A percentile compares a stretch with the other conserved stretches of the same genome.
Conservation (phyloP, 2,113 vertebrate genomes). For the Indri indri region DNA sequence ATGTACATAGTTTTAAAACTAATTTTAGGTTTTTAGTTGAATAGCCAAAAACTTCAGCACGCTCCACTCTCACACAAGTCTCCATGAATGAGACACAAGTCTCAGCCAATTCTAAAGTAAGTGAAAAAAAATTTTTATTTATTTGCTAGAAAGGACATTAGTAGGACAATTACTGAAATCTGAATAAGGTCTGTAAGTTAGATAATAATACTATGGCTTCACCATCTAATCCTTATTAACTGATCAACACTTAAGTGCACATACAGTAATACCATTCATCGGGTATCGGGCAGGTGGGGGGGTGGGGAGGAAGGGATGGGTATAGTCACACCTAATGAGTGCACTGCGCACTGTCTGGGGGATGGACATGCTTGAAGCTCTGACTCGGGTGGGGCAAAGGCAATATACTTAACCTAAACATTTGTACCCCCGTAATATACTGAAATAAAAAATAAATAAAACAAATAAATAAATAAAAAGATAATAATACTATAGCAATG, state of each 20-base stretch:
- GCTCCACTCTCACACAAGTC: neutral
- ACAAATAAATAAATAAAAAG: neutral
- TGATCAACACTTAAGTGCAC: no score
- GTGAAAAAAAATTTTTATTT: neutral
- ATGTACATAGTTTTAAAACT: neutral
- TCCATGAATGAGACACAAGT: neutral
- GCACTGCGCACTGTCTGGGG: no score
- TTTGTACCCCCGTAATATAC: no score
- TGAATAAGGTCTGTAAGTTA: neutral
- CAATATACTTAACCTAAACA: no score
- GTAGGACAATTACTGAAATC: neutral
- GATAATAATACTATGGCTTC: neutral
- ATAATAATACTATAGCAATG: neutral
- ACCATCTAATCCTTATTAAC: no score
- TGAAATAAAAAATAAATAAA: no score
- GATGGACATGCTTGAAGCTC: no score
- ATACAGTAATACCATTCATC: no score
- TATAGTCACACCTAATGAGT: no score
- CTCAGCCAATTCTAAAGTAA: neutral
- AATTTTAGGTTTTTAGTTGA: conserved; percentile 1
- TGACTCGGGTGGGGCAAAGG: no score
- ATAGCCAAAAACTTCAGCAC: neutral
- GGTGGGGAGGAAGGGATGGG: no score
- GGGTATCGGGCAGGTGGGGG: no score
- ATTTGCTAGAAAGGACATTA: neutral